These are phyloP conservation scores for Apeltes quadracus DNA, from an alignment of 2,113 vertebrate species.

Conservation along the genomic window DNA sequence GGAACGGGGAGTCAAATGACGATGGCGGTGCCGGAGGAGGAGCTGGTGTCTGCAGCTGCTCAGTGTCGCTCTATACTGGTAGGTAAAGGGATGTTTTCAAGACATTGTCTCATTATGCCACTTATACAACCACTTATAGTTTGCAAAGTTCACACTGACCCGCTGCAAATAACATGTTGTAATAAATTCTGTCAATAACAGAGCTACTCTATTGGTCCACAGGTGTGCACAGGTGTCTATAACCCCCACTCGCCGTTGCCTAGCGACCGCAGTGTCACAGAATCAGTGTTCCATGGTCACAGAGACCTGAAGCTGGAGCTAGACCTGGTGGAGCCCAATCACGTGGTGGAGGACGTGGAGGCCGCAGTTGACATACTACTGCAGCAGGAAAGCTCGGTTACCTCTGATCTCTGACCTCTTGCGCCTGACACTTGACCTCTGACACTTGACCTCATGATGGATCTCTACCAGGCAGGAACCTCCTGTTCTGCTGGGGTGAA, in stretches of 20 bases:
- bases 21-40: slow-evolving; percentile 29
- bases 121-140: too few relatives aligned
- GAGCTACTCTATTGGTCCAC: slow-evolving; percentile 5
- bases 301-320: slow-evolving; percentile 85
- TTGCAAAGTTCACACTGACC: not conserved
- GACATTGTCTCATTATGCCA: not conserved
- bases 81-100: not conserved
- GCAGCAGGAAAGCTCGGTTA: slow-evolving; percentile 74
- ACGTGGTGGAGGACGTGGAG: slow-evolving; percentile 84
- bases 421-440: not conserved
- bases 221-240: slow-evolving; percentile 90
- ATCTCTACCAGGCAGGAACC: not conserved
- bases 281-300: slow-evolving; percentile 83
- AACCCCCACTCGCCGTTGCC: slow-evolving; percentile 70
- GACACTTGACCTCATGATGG: not conserved
- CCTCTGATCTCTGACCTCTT: slow-evolving; percentile 5
- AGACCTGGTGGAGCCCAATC: slow-evolving; percentile 79
- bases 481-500: not conserved
- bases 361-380: slow-evolving; percentile 88
- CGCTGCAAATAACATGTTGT: not conserved
- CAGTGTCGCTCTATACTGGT: slow-evolving; percentile 87
- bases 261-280: slow-evolving; percentile 38
- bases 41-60: slow-evolving; percentile 74
- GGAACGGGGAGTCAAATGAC: slow-evolving; percentile 46
- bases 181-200: not conserved